These are phyloP conservation scores for human DNA, from an alignment of 2,113 vertebrate genomes.

Conservation along the genomic window GRCh38 chr11:45595501-45596000, in stretches of 20 bases:
- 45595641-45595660: conserved; percentile 84
- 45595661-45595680: conserved; percentile 86
- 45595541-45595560: conserved; percentile 84
- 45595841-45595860: background rate
- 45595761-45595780: background rate
- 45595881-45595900: background rate
- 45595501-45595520: conserved; percentile 72
- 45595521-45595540: conserved; percentile 82
- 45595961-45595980: fast-evolving
- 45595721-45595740: conserved; percentile 70
- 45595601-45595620: conserved; percentile 84
- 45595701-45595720: conserved; percentile 77
- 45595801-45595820: background rate
- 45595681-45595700: conserved; percentile 82
- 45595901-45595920: background rate
- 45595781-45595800: background rate
- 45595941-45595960: too few species aligned
- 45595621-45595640: conserved; percentile 75
- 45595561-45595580: conserved; percentile 87
- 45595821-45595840: background rate
- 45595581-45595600: conserved; percentile 86
- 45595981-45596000: background rate
- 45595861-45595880: background rate
- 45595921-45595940: background rate
- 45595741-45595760: background rate